Base-by-base conservation (phyloP, 2,888 invertebrate species). In the Lottia scabra region DNA sequence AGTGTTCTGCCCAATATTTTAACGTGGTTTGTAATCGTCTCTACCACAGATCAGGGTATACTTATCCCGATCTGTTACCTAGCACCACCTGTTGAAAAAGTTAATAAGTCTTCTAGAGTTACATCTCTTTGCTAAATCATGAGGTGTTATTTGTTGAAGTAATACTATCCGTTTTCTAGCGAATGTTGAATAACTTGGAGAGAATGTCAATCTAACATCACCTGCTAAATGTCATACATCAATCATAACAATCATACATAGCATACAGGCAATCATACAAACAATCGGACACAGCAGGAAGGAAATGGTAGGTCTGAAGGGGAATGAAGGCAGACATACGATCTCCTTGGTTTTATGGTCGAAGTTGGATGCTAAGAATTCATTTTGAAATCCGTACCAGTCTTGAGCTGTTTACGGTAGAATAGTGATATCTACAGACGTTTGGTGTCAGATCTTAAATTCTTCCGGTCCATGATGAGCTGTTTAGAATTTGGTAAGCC, bases 191-290 rank as follows among this genome's bases (percentile, higher is more conserved):
- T 56, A 56, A 56, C 56, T 19, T 56, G 56, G 56, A 19, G 19
- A 19, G 13, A 38, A 19, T 23, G 56, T 56, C 56, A 56, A 56
- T 56, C 8, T 56, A 56, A 56, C 23, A 12, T 56, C 56, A 56
- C 56, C 56, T 56, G 56, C 12, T 56, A 56, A 56, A 56, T 56
- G 56, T 56, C 56, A 56, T 23, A 56, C 56, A 56, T 56, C 56
- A 56, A 56, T 56, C 4, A 56, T 56, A 56, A 56, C 5, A 19
- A 56, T 56, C 23, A 56, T 56, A 56, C 23, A 56, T 56, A 19
- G 23, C 19, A 23, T 56, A 23, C 19, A 23, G 19, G 13, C 12
- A 23, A 56, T 56, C 23, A 23, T 13, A 56, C 19, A 23, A 56
- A 23, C 56, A 23, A 3, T 12, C 12, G 56, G 15, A 56, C 56